Percentiles rank a stretch among this genome's conserved stretches.
Conservation (phyloP, 2,797 vertebrate genomes). For the Epinephelus awoara region DNA sequence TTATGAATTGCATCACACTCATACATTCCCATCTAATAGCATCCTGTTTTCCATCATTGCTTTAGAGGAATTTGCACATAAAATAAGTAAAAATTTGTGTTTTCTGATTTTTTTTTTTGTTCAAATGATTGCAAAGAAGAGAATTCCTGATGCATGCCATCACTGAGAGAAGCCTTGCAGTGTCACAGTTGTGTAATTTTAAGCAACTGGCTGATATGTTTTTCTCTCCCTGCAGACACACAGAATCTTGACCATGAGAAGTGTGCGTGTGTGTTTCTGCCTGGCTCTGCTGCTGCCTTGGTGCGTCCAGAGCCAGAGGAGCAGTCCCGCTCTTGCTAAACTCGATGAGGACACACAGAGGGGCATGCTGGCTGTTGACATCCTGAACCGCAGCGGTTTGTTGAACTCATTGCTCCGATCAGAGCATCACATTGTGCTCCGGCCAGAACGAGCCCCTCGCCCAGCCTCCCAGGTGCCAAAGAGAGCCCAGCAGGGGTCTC, state of each 20-base stretch:
- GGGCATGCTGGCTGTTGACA: constrained; percentile 68
- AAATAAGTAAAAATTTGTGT: neutral
- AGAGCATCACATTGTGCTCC: constrained; percentile 58
- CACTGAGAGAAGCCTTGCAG: neutral
- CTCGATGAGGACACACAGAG: constrained; percentile 66
- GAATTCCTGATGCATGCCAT: neutral
- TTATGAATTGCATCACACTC: neutral
- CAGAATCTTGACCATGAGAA: constrained; percentile 72
- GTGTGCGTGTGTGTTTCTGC: constrained; percentile 71
- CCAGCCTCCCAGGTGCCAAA: constrained; percentile 76
- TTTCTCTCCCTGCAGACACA: constrained; percentile 48
- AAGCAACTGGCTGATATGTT: constrained; percentile 16
- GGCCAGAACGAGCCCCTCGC: constrained; percentile 57
- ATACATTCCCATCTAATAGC: neutral
- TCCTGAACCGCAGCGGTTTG: constrained; percentile 47
- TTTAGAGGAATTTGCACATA: neutral
- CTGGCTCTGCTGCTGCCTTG: constrained; percentile 81
- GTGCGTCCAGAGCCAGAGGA: constrained; percentile 71
- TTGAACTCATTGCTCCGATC: constrained; percentile 64
- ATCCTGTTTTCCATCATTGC: neutral
- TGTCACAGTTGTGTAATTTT: constrained; percentile 17
- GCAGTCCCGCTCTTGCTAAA: constrained; percentile 33
- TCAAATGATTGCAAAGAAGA: neutral
- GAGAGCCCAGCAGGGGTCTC: constrained; percentile 83
- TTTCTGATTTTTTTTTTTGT: neutral